phyloP scores from a whole-genome alignment of 30 jellyfish, hydroid and myxozoan genomes.

The Mastigias papua region DNA sequence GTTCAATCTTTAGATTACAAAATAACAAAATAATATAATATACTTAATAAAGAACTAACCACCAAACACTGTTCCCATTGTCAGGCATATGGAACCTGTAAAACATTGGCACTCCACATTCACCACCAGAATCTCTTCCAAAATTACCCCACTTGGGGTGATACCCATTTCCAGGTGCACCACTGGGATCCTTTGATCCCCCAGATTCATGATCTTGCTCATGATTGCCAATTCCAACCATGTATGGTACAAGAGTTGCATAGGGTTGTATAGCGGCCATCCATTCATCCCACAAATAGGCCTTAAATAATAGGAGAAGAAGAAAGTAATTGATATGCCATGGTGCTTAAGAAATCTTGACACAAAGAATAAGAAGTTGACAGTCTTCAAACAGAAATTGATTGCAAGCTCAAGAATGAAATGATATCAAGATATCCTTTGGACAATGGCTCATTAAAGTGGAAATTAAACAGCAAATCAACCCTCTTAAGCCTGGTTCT shows the following conservation, averaged over 20 bases:
- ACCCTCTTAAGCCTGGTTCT: no score
- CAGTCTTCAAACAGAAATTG: no score
- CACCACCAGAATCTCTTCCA: conserved; percentile 94
- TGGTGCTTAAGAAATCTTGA: no score
- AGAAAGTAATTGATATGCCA: no score
- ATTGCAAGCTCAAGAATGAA: no score
- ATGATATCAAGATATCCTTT: no score
- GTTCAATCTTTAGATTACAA: background rate
- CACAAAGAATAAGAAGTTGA: no score
- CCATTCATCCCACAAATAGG: conserved; percentile 94
- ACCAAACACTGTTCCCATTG: conserved; percentile 86
- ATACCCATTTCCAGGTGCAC: conserved; percentile 86
- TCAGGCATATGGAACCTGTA: conserved; percentile 95
- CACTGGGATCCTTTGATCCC: conserved; percentile 92
- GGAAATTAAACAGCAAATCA: no score
- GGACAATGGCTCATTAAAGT: no score
- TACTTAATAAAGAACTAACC: conserved; percentile 48
- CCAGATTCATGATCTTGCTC: conserved; percentile 91
- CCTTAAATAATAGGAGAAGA: no score
- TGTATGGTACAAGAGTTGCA: conserved; percentile 86
- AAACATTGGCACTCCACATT: conserved; percentile 95
- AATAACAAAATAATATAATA: background rate
- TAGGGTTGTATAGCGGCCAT: conserved; percentile 77
- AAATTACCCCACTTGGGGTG: conserved; percentile 91
- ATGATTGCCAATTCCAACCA: conserved; percentile 95